Evolutionary conservation across 2,797 vertebrate species (phyloP).

Genomic region (Parambassis ranga): DNA sequence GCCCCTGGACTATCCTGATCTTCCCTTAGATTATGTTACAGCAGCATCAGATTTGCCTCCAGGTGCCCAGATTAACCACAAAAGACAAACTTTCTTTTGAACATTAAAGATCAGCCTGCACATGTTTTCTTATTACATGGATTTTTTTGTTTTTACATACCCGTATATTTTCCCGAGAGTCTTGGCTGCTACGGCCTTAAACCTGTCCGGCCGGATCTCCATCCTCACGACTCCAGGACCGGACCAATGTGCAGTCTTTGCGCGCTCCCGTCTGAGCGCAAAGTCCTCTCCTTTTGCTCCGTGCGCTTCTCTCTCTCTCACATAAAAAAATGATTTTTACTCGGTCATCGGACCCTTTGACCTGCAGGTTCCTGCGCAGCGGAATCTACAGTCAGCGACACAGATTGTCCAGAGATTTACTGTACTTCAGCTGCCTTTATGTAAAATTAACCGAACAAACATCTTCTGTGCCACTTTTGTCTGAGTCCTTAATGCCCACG

Average conservation of each 20-base stretch:
- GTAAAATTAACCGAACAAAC: constrained; percentile 14
- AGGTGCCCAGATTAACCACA: background rate
- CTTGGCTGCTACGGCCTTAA: constrained; percentile 79
- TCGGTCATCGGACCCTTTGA: background rate
- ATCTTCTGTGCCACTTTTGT: constrained; percentile 36
- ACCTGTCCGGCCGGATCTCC: constrained; percentile 83
- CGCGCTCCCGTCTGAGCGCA: constrained; percentile 67
- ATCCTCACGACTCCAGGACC: constrained; percentile 77
- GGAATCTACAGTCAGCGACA: background rate
- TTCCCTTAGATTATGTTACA: background rate
- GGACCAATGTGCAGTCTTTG: constrained; percentile 58
- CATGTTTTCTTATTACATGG: background rate
- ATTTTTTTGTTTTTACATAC: constrained; percentile 68
- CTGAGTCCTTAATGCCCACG: constrained; percentile 12
- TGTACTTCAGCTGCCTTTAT: constrained; percentile 11
- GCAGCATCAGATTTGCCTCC: background rate
- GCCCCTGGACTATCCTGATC: constrained; percentile 23
- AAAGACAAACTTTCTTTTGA: background rate
- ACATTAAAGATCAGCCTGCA: background rate
- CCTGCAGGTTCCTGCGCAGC: background rate
- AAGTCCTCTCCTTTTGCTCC: constrained; percentile 43
- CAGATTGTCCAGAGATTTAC: constrained; percentile 12
- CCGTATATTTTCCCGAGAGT: constrained; percentile 82
- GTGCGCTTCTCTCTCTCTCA: constrained; percentile 43
- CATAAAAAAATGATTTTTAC: constrained; percentile 12